These are phyloP conservation scores for Galerucella pusilla DNA, from an alignment of 2,888 invertebrate species.

Conservation along the genomic window DNA sequence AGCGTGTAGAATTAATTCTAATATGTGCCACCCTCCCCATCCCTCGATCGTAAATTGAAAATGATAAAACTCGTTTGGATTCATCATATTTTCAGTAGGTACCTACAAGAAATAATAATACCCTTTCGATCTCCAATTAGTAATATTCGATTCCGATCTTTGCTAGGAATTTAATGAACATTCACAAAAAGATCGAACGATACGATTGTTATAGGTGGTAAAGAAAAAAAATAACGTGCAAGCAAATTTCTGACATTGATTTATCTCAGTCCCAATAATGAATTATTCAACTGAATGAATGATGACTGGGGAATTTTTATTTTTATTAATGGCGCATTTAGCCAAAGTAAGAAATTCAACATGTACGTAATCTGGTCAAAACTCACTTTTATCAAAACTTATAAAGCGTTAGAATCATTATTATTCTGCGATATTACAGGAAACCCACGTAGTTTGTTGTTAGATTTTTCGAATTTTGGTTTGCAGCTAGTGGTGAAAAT, in stretches of 20 bases:
- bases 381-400: too few relatives aligned
- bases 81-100: neutral
- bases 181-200: conserved; percentile 5
- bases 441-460: too few relatives aligned
- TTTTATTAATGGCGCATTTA: neutral
- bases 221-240: neutral
- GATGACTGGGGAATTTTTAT: neutral
- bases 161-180: conserved; percentile 20
- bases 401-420: too few relatives aligned
- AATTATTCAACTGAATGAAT: conserved; percentile 5
- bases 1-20: neutral
- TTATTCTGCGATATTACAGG: too few relatives aligned
- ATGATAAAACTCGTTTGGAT: neutral
- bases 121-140: neutral
- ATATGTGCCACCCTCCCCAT: neutral
- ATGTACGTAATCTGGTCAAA: too few relatives aligned
- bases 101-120: neutral
- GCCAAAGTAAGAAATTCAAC: too few relatives aligned
- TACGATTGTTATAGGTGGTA: neutral
- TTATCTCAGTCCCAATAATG: neutral
- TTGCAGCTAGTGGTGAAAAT: too few relatives aligned
- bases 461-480: too few relatives aligned
- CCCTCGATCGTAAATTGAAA: neutral
- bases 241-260: conserved; percentile 11
- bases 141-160: neutral